Conservation (phyloP, 2,113 vertebrate genomes). For the Cranoglanis bouderius region DNA sequence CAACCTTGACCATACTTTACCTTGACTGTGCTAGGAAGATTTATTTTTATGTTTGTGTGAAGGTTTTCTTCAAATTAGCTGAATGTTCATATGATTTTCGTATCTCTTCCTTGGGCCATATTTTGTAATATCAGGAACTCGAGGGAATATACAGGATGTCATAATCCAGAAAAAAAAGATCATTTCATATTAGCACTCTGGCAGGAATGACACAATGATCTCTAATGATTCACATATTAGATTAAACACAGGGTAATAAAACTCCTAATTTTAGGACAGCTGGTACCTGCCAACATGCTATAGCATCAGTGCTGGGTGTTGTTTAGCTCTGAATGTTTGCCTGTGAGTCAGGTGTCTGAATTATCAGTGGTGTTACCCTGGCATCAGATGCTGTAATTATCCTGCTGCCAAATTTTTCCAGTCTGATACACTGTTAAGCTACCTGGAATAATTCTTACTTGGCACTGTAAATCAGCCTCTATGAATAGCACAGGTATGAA, state of each 20-base stretch:
- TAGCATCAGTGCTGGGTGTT: background rate
- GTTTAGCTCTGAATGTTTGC: background rate
- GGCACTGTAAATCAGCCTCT: background rate
- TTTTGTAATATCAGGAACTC: background rate
- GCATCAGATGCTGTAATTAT: constrained; percentile 13
- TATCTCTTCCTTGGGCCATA: background rate
- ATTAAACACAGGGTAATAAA: background rate
- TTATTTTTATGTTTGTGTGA: background rate
- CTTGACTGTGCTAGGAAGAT: background rate
- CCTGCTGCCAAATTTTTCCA: constrained; percentile 2
- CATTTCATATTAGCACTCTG: background rate
- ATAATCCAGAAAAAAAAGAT: constrained; percentile 6
- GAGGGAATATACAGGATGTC: constrained; percentile 1
- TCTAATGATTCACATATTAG: constrained; percentile 4
- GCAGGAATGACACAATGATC: background rate
- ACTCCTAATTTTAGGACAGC: background rate
- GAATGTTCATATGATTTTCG: background rate
- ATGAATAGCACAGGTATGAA: background rate
- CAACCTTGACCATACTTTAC: background rate
- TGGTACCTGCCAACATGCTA: background rate
- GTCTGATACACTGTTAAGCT: background rate
- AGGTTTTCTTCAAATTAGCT: background rate
- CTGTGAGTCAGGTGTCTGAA: constrained; percentile 21
- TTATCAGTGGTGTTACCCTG: background rate
- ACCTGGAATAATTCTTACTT: background rate